A percentile compares a stretch with the other conserved stretches of the same genome.
phyloP scores from a whole-genome alignment of 2,113 vertebrate genomes.

The Phrynosoma blainvillii region DNA sequence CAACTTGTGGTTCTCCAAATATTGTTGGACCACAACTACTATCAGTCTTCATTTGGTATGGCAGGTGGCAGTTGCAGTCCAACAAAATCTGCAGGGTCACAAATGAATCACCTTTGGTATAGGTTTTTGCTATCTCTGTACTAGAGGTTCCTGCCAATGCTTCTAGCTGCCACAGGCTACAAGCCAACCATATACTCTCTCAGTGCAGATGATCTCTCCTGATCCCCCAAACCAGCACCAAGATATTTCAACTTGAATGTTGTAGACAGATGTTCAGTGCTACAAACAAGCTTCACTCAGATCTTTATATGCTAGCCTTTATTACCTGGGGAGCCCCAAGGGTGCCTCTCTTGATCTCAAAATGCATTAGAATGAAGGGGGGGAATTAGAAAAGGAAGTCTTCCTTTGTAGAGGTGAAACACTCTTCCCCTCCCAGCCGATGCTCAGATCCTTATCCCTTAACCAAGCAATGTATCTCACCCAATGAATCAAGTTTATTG shows the following conservation, averaged over 20 bases:
- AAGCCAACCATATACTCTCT: neutral
- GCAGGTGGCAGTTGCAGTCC: no score
- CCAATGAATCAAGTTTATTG: constrained; percentile 1
- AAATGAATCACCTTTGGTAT: neutral
- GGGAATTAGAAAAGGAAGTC: neutral
- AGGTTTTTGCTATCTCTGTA: neutral
- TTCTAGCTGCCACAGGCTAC: neutral
- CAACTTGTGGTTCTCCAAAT: neutral
- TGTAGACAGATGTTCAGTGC: neutral
- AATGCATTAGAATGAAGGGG: neutral
- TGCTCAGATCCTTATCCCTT: neutral
- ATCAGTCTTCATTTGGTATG: no score
- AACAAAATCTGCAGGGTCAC: neutral
- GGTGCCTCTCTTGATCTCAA: neutral
- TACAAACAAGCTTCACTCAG: neutral
- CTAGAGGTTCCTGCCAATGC: neutral
- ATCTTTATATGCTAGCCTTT: neutral
- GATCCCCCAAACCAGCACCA: neutral
- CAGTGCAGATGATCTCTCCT: neutral
- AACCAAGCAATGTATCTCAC: neutral
- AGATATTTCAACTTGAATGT: neutral
- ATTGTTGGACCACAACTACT: neutral
- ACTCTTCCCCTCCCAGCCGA: neutral
- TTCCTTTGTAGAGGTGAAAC: neutral
- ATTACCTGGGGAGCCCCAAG: neutral